Conservation (phyloP, 2,113 vertebrate genomes). For the Canis aureus region DNA sequence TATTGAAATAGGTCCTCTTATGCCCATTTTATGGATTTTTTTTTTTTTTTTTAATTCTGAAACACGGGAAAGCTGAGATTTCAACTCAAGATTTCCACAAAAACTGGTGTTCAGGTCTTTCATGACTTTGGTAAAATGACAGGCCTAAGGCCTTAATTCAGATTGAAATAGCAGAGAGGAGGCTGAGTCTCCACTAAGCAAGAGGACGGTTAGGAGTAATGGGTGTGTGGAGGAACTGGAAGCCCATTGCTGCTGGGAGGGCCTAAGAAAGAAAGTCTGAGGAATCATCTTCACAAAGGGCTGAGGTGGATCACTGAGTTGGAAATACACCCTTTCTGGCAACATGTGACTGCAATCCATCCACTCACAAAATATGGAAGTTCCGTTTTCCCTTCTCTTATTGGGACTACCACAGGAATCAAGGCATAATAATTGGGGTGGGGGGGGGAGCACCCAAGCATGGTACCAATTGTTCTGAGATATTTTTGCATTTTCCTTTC, state of each 20-base stretch:
- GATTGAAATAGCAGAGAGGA: not conserved
- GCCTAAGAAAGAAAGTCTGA: not conserved
- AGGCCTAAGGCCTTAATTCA: not conserved
- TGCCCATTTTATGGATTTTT: not conserved
- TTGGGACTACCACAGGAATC: not conserved
- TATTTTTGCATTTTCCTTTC: not conserved
- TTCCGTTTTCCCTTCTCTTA: not conserved
- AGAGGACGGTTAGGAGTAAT: not conserved
- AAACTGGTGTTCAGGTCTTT: not conserved
- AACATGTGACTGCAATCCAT: not conserved
- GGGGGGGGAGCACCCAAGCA: not conserved
- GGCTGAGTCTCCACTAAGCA: not conserved
- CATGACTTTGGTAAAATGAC: not conserved
- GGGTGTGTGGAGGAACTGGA: not conserved
- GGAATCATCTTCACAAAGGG: not conserved
- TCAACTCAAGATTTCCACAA: not conserved
- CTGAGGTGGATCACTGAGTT: not conserved
- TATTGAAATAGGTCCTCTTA: not conserved
- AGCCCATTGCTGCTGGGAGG: not conserved
- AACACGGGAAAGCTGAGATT: not conserved
- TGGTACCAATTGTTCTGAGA: not conserved
- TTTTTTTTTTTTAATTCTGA: not conserved
- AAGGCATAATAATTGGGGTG: not conserved
- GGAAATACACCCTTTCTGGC: not conserved
- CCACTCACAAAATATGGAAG: not conserved